Evolutionary conservation across 1,140 invertebrate species (phyloP), one percentile per base, ranked within the genome.

Genomic region (Campoletis sonorensis): DNA sequence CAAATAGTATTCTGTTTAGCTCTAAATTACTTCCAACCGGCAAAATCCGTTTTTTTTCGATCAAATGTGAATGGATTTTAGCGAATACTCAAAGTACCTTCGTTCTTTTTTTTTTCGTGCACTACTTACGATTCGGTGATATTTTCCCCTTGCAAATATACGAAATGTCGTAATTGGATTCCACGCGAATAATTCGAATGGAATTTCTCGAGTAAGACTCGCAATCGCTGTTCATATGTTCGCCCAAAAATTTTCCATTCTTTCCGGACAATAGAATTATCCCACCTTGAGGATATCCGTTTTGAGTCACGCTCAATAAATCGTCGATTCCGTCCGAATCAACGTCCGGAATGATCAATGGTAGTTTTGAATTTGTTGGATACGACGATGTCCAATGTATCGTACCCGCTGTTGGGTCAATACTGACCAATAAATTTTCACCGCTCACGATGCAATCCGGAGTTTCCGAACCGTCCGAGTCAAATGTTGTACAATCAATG

Each of bases 391-490:
- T 94, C 95, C 95, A 96, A 79, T 94, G 92, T 82, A 94, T 93
- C 68, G 92, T 93, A 0, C 96, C 96, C 30, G 94, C 94, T 27
- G 94, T 91, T 11, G 95, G 94, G 90, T 96, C 94, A 26, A 97
- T 93, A 26, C 94, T 95, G 45, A 94, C 94, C 64, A 97, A 87
- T 40, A 95, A 89, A 45, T 95, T 94, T 71, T 94, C 93, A 33
- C 96, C 95, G 30, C 95, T 91, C 7, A 96, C 93, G 77, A 97
- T 92, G 83, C 96, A 97, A 84, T 96, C 95, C 30, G 94, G 93
- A 73, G 93, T 93, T n/a, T 93, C 94, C 87, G 96, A 95, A 54
- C 88, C 91, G 87, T 96, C 94, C 0, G 95, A 93, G 91, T 96
- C 95, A 54, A 96, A 90, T 5, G 95, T 87, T 30, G 93, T 91